A percentile compares a stretch with the other conserved stretches of the same genome.
These are phyloP conservation scores for Brachionus asplanchnoidis DNA, from an alignment of 1,140 invertebrate genomes.

Conservation along the genomic window DNA sequence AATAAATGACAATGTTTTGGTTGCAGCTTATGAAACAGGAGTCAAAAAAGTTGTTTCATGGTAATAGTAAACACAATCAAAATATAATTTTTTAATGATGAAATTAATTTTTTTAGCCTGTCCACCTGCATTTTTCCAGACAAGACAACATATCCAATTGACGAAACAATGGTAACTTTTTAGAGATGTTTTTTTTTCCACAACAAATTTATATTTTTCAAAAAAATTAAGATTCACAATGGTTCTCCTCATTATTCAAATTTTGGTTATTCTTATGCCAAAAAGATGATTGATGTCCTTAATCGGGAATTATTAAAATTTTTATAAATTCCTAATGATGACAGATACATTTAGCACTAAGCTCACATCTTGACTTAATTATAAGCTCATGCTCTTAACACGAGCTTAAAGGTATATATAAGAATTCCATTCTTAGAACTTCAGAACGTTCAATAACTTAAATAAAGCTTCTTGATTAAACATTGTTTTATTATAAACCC, in stretches of 20 bases:
- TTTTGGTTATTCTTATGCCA: slow-evolving; percentile 97
- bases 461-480: too few species aligned
- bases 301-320: slow-evolving; percentile 62
- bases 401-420: too few species aligned
- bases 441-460: too few species aligned
- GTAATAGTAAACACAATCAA: not conserved
- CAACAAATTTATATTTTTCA: slow-evolving; percentile 44
- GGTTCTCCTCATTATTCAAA: slow-evolving; percentile 94
- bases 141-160: slow-evolving; percentile 93
- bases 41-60: slow-evolving; percentile 91
- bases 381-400: too few species aligned
- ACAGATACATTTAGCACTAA: too few species aligned
- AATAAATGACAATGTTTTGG: slow-evolving; percentile 93
- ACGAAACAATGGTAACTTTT: slow-evolving; percentile 84
- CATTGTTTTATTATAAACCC: too few species aligned
- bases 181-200: slow-evolving; percentile 13
- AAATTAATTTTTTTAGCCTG: slow-evolving; percentile 60
- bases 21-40: slow-evolving; percentile 67
- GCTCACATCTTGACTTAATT: too few species aligned
- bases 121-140: slow-evolving; percentile 99
- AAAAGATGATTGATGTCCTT: slow-evolving; percentile 88
- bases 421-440: too few species aligned
- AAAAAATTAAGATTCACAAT: slow-evolving; percentile 70
- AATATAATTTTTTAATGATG: not conserved
- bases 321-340: too few species aligned